Base-by-base conservation (phyloP, 2,797 vertebrate species). In the Nasua narica region DNA sequence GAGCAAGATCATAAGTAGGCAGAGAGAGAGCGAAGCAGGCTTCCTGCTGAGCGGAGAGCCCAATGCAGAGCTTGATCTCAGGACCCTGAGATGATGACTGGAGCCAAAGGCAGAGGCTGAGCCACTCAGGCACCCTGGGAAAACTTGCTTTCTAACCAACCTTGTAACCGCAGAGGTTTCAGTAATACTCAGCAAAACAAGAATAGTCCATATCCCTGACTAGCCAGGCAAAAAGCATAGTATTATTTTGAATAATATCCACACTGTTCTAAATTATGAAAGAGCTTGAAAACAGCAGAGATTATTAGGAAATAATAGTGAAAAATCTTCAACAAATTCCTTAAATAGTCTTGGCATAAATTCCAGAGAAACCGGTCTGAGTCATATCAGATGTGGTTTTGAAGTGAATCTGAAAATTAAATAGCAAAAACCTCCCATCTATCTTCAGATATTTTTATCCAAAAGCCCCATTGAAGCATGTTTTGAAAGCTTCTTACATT, bases 191-290 rank as follows among this genome's bases (percentile, higher is more conserved):
- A 65, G 56, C 35, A 48, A 94, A 91, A 94, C 15, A 67, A 87
- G 37, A 96, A 84, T 37, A 29, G 46, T 58, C 23, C 89, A 11
- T 79, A 79, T 78, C 13, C 89, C 35, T 79, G 13, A 74, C n/a
- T 62, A 40, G 40, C 35, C 70, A 90, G 60, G 81, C 58, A 87
- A 88, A 95, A 90, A 48, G 16, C 40, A 67, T 19, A 77, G 46
- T 72, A 58, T 56, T 87, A 77, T 84, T 91, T 74, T 88, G 65
- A 77, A 77, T 37, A 72, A 50, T 32, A 48, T 29, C 9, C 54
- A 85, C 6, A 82, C 9, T n/a, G 32, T 54, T 46, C 85, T 86
- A 82, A 96, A 69, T 96, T 89, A 95, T 89, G n/a, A 95, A 82
- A 84, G 16, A 77, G 5, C 16, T 72, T 89, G 79, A 50, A 74